Evolutionary conservation across 37 sponge, comb jelly and placozoan species (phyloP), one percentile per base, ranked within the genome.

Genomic region (Chondrilla cf. caribensis): DNA sequence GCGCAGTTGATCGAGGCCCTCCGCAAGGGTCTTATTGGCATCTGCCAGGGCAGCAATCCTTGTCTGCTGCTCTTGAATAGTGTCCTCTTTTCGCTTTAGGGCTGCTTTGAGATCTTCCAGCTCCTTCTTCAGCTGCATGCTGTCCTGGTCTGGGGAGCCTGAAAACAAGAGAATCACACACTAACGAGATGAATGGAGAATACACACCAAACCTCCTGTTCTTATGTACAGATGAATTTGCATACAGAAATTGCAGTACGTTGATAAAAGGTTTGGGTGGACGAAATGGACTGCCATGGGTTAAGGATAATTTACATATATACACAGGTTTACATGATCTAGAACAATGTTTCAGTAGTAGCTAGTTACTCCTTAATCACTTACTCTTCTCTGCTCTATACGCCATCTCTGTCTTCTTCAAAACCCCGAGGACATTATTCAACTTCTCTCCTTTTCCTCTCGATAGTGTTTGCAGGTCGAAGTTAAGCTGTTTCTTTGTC

Each of bases 21-120:
- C 38, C 0, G 84, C 31, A 11, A 91, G 79, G 9, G 91, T 91
- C 41, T 77, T 42, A 62, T 91, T 91, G 21, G 87, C 84, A 32
- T 87, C 87, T 15, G 81, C 26, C 26, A 91, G 58, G 24, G 84
- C 39, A 44, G 81, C 55, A 33, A 92, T 88, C 68, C 82, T 85
- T 35, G 40, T 79, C 59, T 86, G 85, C 35, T 84, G 86, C 18
- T 59, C 24, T 1, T 17, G 14, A 29, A 92, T 84, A 4, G 78
- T 75, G 32, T 86, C 89, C 9, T 92, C 92, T 40, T 87, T 92
- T 3, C 65, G 60, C 44, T 73, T 43, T 0, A 92, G 76, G 54
- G 67, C 80, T 26, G 70, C 77, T 70, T 83, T 43, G 2, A 92
- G 70, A 38, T 71, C 32, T 24, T 60, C 60, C 40, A 88, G 36